Evolutionary conservation across 2,888 invertebrate species (phyloP), one percentile per base, ranked within the genome.

Genomic region (Agrochola circellaris): DNA sequence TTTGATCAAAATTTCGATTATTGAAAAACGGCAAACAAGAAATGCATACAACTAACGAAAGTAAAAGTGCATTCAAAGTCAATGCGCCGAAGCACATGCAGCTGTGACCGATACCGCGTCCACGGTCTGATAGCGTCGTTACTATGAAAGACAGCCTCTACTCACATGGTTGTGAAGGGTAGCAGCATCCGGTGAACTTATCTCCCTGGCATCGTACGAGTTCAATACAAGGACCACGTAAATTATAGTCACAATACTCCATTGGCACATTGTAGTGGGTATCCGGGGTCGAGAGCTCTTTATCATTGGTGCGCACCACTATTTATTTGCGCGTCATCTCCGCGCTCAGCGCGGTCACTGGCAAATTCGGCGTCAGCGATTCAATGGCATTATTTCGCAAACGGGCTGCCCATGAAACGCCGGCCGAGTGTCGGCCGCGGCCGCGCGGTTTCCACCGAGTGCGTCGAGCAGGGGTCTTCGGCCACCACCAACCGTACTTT

Each of bases 301-400:
- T 91, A 87, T 86, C 88, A 89, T 88, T 87, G 85, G 87, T 87
- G 88, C 86, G 92, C 91, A 91, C 93, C 92, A 93, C 93, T 93
- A 92, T 94, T 95, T 95, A 95, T 95, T 95, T 91, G 93, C 93
- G 94, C 95, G 95, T 92, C 96, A 96, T 96, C 93, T 94, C 95
- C 91, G 92, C 92, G 90, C 90, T 85, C 92, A 82, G 90, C 92
- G 92, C 93, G 93, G 85, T 93, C 93, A 95, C 94, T 94, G 93
- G 90, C 93, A 90, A 93, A 92, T 94, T 94, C 90, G 93, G 92
- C 90, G 93, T 90, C 91, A 91, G 91, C 91, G 90, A 91, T 92
- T 92, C 93, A 93, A 93, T 93, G 94, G 93, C 96, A 96, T 96
- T 94, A 93, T 95, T 95, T 95, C 95, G 95, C 95, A 94, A 95